Conservation (phyloP, 2,888 invertebrate species). For the Pollenia amentaria region DNA sequence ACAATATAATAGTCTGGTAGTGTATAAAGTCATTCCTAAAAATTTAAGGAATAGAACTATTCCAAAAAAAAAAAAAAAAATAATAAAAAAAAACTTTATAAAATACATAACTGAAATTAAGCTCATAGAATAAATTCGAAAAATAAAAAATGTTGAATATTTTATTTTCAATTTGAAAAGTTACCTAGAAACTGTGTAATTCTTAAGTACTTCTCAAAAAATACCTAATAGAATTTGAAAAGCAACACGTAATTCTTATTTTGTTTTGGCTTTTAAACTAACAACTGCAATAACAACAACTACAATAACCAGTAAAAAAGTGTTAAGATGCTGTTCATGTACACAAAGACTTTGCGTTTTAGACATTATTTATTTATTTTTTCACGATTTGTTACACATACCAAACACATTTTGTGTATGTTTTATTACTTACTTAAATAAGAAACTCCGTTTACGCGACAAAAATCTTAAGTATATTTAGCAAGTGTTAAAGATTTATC, state of each 20-base stretch:
- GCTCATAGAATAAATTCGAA: no score
- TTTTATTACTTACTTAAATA: constrained; percentile 56
- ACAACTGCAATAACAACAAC: background rate
- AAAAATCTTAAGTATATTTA: constrained; percentile 76
- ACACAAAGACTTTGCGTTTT: constrained; percentile 46
- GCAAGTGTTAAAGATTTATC: constrained; percentile 76
- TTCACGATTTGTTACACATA: constrained; percentile 65
- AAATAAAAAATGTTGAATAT: no score
- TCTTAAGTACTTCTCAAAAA: background rate
- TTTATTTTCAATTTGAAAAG: background rate
- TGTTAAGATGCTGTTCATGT: constrained; percentile 67
- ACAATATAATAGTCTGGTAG: no score
- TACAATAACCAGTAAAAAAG: background rate
- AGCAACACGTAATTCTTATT: constrained; percentile 50
- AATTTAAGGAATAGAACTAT: no score
- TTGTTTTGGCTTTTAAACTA: constrained; percentile 39
- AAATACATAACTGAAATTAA: no score
- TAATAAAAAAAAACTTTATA: no score
- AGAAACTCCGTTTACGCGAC: constrained; percentile 72
- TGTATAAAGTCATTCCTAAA: no score
- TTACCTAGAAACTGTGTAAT: constrained; percentile 25
- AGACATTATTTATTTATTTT: constrained; percentile 38
- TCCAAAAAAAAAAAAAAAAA: no score
- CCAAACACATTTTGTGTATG: constrained; percentile 47
- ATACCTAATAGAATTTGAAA: constrained; percentile 36